Base-by-base conservation (phyloP, 2,113 vertebrate species). In the Ranitomeya imitator region DNA sequence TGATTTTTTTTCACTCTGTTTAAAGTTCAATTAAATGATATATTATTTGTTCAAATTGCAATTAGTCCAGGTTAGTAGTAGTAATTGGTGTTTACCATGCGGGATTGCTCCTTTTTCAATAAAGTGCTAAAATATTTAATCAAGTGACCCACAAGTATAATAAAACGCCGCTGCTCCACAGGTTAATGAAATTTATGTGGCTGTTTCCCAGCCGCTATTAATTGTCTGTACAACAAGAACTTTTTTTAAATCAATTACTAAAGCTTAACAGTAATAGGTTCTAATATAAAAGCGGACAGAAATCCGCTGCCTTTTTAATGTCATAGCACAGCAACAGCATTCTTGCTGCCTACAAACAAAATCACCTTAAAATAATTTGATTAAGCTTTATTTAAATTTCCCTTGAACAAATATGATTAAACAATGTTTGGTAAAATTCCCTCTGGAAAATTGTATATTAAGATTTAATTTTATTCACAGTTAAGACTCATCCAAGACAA, bases 121-220 rank as follows among this genome's bases (percentile, higher is more conserved):
- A 79, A 79, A 15, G 19, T 55, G 21, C 51, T 79, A 54, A 79
- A 79, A 54, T 81, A 61, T 61, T 81, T 81, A 61, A 81, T 81
- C 59, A 61, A 37, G 59, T 61, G 15, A 81, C 79, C 79, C 79
- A 81, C 59, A 65, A 45, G 61, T 83, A 13, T 67, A 83, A 83
- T 69, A 83, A 81, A 82, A n/a, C 21, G 45, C 60, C 65, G 18
- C 37, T 52, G 79, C 57, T 59, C 31, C 31, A 83, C 61, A 83
- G 21, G 61, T 83, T 83, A 83, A 67, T 67, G 37, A 12, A 69
- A 69, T 83, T 52, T 21, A 52, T 52, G 51, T 15, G 13, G 81
- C 19, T 83, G 23, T 67, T 69, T 52, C 51, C 54, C 61, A 23
- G 8, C 19, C 11, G 11, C 81, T 54, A 54, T 67, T 83, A 52